Percentiles rank a stretch among this genome's conserved stretches.
Conservation (phyloP, 2,888 invertebrate species). For the Mantis religiosa region DNA sequence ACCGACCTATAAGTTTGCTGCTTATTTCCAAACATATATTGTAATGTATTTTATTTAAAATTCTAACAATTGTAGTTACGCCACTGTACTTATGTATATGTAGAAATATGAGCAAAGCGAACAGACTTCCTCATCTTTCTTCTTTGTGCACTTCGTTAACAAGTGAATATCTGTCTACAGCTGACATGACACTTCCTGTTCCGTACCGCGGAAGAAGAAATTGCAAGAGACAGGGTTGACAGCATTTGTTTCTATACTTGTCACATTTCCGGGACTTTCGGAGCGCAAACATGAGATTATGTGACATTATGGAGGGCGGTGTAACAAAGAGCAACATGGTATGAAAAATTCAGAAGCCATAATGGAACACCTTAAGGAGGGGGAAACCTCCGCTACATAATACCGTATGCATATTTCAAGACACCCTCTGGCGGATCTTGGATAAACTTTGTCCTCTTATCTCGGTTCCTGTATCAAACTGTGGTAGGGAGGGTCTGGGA, state of each 20-base stretch:
- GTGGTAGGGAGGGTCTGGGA: background rate
- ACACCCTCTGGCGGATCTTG: background rate
- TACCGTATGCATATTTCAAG: slow-evolving; percentile 10
- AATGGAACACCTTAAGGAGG: background rate
- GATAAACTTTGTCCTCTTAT: background rate
- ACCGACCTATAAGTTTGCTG: no score
- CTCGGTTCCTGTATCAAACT: background rate
- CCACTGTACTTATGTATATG: background rate
- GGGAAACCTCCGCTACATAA: background rate
- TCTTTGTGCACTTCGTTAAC: background rate
- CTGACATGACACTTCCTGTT: background rate
- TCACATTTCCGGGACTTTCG: background rate
- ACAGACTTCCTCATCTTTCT: background rate
- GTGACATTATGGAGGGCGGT: background rate
- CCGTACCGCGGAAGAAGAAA: background rate
- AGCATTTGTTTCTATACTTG: background rate
- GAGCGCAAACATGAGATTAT: background rate
- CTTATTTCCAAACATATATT: no score
- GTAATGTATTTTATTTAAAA: no score
- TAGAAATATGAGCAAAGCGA: background rate
- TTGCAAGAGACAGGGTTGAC: background rate
- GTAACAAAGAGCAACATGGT: slow-evolving; percentile 1
- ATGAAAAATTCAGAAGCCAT: slow-evolving; percentile 8
- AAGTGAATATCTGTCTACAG: background rate
- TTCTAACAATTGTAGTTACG: no score